A percentile compares a stretch with the other conserved stretches of the same genome.
These are phyloP conservation scores for Trachelus troglodyta DNA, from an alignment of 2,888 invertebrate species.

Conservation along the genomic window DNA sequence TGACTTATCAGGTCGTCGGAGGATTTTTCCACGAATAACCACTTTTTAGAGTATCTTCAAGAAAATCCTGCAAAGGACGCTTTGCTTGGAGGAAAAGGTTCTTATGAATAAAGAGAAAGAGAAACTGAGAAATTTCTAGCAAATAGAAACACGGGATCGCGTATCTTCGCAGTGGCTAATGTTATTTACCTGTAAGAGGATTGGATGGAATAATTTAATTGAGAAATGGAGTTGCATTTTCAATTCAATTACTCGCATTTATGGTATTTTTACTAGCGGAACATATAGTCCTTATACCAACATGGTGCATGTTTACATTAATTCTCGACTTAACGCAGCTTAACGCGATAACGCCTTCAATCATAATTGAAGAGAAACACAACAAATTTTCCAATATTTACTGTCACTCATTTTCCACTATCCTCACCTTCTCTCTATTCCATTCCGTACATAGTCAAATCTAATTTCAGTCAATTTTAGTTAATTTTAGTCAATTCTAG, in stretches of 20 bases:
- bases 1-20: neutral
- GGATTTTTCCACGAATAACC: neutral
- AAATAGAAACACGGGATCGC: neutral
- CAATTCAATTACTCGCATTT: conserved; percentile 37
- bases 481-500: too few species aligned
- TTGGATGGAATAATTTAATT: conserved; percentile 37
- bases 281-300: neutral
- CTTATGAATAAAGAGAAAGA: neutral
- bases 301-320: neutral
- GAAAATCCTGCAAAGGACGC: neutral
- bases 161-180: neutral
- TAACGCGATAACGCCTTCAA: neutral
- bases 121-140: neutral
- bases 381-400: neutral
- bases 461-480: neutral
- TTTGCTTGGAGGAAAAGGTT: neutral
- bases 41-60: neutral
- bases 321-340: neutral
- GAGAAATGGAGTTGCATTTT: conserved; percentile 28
- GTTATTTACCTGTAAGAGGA: conserved; percentile 27
- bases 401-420: neutral
- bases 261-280: neutral
- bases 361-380: neutral
- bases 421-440: neutral
- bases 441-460: neutral